These are phyloP conservation scores for Vireo altiloquus DNA, from an alignment of 2,113 vertebrate genomes.

Conservation along the genomic window DNA sequence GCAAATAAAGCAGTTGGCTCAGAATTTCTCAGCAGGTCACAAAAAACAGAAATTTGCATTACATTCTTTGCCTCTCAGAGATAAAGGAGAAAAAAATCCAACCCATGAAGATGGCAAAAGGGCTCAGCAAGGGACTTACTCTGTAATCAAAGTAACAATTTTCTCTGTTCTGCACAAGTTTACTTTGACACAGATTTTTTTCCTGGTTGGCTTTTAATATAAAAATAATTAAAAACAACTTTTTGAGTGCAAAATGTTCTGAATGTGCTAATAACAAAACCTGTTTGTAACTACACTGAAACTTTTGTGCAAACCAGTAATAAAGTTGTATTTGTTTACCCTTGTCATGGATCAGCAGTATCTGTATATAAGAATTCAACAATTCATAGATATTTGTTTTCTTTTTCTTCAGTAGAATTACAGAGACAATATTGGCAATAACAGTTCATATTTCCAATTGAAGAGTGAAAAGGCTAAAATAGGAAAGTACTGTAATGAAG, in stretches of 20 bases:
- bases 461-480: neutral
- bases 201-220: neutral
- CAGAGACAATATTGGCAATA: neutral
- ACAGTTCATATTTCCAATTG: neutral
- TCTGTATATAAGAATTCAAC: neutral
- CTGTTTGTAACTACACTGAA: neutral
- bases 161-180: neutral
- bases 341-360: neutral
- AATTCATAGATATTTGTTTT: neutral
- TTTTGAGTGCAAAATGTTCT: neutral
- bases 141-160: neutral
- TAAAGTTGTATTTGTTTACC: neutral
- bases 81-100: neutral
- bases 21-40: neutral
- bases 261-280: neutral
- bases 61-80: neutral
- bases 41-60: neutral
- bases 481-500: neutral
- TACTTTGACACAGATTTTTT: neutral
- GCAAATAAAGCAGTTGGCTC: neutral
- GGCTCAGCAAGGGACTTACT: neutral
- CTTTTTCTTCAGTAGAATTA: neutral
- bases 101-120: neutral
- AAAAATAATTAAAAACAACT: neutral
- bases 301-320: neutral